Conservation (phyloP, 2,797 vertebrate species). For the Spinibarbus caldwelli region DNA sequence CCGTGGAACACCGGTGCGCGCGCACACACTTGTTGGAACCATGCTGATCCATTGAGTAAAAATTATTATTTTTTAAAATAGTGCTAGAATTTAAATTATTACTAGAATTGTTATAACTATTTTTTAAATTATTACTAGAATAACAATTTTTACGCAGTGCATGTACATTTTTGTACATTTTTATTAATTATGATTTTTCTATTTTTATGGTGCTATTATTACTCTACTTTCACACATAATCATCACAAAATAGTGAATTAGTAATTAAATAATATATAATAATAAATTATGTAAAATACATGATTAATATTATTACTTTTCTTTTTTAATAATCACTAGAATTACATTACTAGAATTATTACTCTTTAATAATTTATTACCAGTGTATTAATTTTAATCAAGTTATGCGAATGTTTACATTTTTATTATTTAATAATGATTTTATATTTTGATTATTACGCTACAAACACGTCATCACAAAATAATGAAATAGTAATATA, state of each 20-base stretch:
- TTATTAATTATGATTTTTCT: not conserved
- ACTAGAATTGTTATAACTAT: not conserved
- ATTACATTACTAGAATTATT: not conserved
- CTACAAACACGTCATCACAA: not conserved
- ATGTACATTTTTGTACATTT: not conserved
- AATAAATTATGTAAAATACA: not conserved
- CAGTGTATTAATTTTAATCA: not conserved
- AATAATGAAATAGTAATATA: not conserved
- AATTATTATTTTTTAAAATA: not conserved
- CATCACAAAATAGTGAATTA: not conserved
- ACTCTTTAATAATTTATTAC: not conserved
- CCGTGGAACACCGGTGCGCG: conserved; percentile 66
- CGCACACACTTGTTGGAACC: conserved; percentile 35
- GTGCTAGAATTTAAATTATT: not conserved
- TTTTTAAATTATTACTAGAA: not conserved
- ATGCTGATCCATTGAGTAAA: not conserved
- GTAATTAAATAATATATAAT: not conserved
- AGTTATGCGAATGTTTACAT: not conserved
- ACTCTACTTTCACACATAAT: not conserved
- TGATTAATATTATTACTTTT: not conserved
- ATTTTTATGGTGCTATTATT: not conserved
- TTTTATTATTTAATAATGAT: not conserved
- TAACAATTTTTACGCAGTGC: not conserved
- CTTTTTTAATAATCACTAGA: not conserved
- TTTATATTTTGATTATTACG: not conserved